A percentile compares a stretch with the other conserved stretches of the same genome.
phyloP scores from a whole-genome alignment of 2,888 invertebrate genomes.

The Siphonodentalium dalli region DNA sequence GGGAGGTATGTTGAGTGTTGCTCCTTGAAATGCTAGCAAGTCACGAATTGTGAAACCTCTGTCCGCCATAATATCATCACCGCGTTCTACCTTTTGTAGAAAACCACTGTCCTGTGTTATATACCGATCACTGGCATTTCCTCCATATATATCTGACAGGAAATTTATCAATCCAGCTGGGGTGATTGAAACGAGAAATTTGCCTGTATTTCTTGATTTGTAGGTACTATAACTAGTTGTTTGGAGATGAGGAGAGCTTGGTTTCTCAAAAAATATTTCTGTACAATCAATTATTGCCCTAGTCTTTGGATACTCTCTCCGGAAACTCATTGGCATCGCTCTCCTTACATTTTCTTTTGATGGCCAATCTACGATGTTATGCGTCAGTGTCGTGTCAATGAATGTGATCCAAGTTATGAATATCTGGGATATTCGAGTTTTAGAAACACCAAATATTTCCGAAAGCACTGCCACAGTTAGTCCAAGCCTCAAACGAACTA shows the following conservation, averaged over 20 bases:
- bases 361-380: conserved; percentile 16
- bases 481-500: conserved; percentile 3
- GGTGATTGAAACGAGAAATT: conserved; percentile 7
- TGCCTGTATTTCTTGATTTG: conserved; percentile 11
- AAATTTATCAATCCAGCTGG: conserved; percentile 14
- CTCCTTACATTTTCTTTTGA: not conserved
- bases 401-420: conserved; percentile 13
- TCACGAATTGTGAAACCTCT: conserved; percentile 9
- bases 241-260: conserved; percentile 9
- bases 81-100: conserved; percentile 1
- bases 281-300: conserved; percentile 14
- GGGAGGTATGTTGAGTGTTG: conserved; percentile 2
- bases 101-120: too few species aligned
- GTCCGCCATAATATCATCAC: conserved; percentile 16
- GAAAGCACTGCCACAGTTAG: not conserved
- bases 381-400: not conserved
- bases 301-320: conserved; percentile 1
- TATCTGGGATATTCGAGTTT: conserved; percentile 8
- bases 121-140: too few species aligned
- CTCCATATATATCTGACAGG: too few species aligned
- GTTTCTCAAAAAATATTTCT: conserved; percentile 11
- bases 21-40: not conserved
- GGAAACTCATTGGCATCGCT: conserved; percentile 4
- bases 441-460: conserved; percentile 16
- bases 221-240: conserved; percentile 6